A percentile compares a stretch with the other conserved stretches of the same genome.
Conservation (phyloP, 2,113 vertebrate species). For the Spermophilus dauricus region DNA sequence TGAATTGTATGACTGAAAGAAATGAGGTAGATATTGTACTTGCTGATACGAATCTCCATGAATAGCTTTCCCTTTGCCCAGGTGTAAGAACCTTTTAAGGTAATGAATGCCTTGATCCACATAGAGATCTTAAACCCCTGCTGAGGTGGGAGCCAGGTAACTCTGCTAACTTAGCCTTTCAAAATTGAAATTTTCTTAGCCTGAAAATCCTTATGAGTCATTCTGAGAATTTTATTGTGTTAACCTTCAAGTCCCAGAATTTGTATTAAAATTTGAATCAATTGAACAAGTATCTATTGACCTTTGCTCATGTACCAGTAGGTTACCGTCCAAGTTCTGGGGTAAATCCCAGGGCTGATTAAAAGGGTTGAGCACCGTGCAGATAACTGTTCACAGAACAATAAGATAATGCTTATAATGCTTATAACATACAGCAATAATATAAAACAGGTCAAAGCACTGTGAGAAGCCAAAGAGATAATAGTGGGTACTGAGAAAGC, state of each 20-base stretch:
- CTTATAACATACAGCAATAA: neutral
- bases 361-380: neutral
- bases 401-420: neutral
- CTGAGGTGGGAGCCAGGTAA: neutral
- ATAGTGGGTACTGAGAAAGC: neutral
- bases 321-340: neutral
- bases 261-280: constrained; percentile 40
- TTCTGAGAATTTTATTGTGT: constrained; percentile 21
- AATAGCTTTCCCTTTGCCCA: neutral
- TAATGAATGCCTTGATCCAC: neutral
- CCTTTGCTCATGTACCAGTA: neutral
- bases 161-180: constrained; percentile 1
- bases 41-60: neutral
- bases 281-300: neutral
- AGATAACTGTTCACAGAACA: neutral
- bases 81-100: neutral
- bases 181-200: constrained; percentile 14
- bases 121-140: neutral
- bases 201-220: neutral
- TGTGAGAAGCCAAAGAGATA: constrained; percentile 11
- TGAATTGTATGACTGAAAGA: neutral
- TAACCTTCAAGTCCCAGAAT: constrained; percentile 23
- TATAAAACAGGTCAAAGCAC: neutral
- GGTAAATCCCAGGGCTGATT: neutral
- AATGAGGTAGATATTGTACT: neutral